These are phyloP conservation scores for Zhengitettix transpicula DNA, from an alignment of 2,888 invertebrate genomes.

Conservation along the genomic window DNA sequence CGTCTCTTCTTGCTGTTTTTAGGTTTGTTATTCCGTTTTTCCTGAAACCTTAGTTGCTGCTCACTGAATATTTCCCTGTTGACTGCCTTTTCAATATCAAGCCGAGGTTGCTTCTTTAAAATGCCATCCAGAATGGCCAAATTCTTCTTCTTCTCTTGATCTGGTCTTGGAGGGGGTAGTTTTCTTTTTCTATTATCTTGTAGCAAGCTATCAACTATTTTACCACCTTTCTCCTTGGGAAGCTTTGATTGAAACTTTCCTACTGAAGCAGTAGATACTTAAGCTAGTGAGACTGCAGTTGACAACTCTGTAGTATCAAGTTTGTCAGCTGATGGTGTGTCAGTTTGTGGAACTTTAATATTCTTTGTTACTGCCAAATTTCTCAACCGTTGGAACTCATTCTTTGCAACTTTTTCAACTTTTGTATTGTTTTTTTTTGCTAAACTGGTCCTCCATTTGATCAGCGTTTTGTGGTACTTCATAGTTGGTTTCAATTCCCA, in stretches of 20 bases:
- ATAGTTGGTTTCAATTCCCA: too few species aligned
- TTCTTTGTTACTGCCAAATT: conserved; percentile 78
- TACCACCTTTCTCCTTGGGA: conserved; percentile 42
- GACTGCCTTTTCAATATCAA: conserved; percentile 62
- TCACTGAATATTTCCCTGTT: conserved; percentile 46
- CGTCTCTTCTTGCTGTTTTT: neutral
- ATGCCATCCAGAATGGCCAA: conserved; percentile 56
- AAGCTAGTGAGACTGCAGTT: conserved; percentile 67
- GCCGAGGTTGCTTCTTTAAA: conserved; percentile 56
- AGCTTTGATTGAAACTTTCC: conserved; percentile 86
- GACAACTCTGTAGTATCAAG: conserved; percentile 57
- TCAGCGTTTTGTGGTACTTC: conserved; percentile 81
- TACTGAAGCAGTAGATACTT: conserved; percentile 83
- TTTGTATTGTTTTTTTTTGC: conserved; percentile 62
- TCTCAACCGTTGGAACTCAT: conserved; percentile 83
- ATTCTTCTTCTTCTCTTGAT: conserved; percentile 50
- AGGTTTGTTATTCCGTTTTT: neutral
- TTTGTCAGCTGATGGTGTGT: conserved; percentile 60
- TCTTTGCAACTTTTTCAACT: conserved; percentile 83
- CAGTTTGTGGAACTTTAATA: conserved; percentile 68
- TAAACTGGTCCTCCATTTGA: conserved; percentile 80
- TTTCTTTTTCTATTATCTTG: conserved; percentile 41
- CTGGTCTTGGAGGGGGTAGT: conserved; percentile 21
- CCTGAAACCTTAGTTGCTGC: conserved; percentile 27
- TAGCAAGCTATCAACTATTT: conserved; percentile 33